Base-by-base conservation (phyloP, 2,113 vertebrate genomes). In the Pollimyrus isidori region DNA sequence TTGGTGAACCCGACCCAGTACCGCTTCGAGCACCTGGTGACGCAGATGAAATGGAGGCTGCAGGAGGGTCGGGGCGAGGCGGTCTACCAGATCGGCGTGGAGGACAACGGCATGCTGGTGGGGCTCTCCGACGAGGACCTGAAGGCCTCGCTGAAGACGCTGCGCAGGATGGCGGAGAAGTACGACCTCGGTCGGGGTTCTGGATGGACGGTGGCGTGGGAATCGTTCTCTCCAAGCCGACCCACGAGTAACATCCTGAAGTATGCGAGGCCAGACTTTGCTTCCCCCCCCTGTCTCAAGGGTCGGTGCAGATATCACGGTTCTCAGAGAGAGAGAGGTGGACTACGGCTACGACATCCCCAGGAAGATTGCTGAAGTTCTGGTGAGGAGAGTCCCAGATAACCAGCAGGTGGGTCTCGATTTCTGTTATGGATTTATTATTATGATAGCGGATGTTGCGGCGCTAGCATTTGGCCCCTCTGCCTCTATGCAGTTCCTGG, bases 31-130 rank as follows among this genome's bases (percentile, higher is more conserved):
- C 98, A 99, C 93, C 94, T 99, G 93, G 98, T 98, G 90, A 99
- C 98, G 0, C 98, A 99, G 93, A 99, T 99, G 98, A 99, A 99
- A 94, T 99, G 98, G 98, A 94, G 98, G 0, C 96, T 99, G 0
- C 98, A 99, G 94, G 98, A 99, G 92, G 98, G 98, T 89, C 96
- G 97, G 0, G 98, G 98, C 0, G 98, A 99, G 94, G 98, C 98
- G 0, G 97, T 99, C 91, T 99, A 99, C 94, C 98, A 99, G 94
- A 99, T 99, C 2, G 98, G 98, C 0, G 98, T 99, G 3, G 98
- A 99, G 95, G 98, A 99, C 92, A 99, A 98, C 0, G 98, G 98
- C 86, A 96, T 99, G 94, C 95, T 99, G 90, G 98, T 98, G 91
- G 98, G 98, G 86, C 96, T 99, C 87, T 96, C 98, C 0, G 97